phyloP scores from a whole-genome alignment of 2,797 vertebrate species.

The Coccyzus lansbergi region DNA sequence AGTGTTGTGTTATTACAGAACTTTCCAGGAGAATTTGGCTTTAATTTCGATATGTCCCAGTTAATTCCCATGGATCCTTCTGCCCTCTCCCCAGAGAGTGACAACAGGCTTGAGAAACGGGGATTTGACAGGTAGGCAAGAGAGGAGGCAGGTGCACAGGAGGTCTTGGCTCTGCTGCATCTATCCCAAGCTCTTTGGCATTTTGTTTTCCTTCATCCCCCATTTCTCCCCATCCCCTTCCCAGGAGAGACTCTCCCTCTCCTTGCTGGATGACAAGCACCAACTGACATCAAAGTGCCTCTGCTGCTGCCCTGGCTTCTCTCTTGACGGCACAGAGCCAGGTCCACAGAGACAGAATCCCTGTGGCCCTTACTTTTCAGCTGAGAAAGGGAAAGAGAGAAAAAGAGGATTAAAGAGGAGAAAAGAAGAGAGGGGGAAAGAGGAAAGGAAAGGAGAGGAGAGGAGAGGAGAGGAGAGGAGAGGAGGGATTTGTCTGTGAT shows the following conservation, averaged over 20 bases:
- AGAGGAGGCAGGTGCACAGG: neutral
- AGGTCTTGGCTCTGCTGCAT: neutral
- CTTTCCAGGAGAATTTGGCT: neutral
- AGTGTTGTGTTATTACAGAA: neutral
- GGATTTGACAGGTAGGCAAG: neutral
- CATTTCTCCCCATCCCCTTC: neutral
- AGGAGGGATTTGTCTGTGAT: neutral
- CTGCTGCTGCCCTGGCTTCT: neutral
- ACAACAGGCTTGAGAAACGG: neutral
- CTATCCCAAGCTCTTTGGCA: neutral
- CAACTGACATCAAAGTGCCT: neutral
- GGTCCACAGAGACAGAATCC: neutral
- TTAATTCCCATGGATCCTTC: neutral
- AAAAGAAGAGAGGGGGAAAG: neutral
- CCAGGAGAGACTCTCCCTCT: neutral
- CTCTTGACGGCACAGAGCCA: neutral
- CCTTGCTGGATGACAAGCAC: neutral
- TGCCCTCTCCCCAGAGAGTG: neutral
- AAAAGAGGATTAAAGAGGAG: no score
- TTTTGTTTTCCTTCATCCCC: neutral
- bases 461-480: no score
- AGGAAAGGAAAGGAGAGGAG: fast-evolving
- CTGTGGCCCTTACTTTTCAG: neutral
- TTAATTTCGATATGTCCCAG: neutral
- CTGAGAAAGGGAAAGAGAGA: neutral